Evolutionary conservation across 1,140 invertebrate genomes (phyloP), one percentile per base, ranked within the genome.

Genomic region (Apis florea): DNA sequence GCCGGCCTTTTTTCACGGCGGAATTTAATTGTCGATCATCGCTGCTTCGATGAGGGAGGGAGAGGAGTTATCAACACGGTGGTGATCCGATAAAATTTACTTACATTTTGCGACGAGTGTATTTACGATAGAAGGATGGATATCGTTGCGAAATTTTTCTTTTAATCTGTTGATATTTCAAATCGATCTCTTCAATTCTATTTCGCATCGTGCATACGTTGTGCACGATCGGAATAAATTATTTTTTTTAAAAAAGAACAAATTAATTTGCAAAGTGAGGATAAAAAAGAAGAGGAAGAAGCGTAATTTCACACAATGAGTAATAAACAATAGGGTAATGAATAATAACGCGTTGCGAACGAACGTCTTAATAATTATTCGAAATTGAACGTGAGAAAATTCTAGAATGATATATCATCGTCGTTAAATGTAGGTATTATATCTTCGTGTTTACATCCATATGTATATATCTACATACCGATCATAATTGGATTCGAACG

Each of bases 1-100:
- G 79, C 47, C 77, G 61, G 77, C 51, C 79, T 54, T 81, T 80
- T 75, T 75, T 59, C 59, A 58, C 56, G 69, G 1, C 49, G 51
- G 31, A 47, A 79, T 73, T 73, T 49, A 73, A 79, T 79, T 53
- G 59, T 40, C 77, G 58, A 72, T n/a, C 75, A 17, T 24, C 51
- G 26, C 21, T 15, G 4, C 12, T 40, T 31, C 31, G 31, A 40
- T 5, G 31, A 40, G 2, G 6, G 31, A 40, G 31, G 5, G 3
- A 40, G 15, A n/a, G 10, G n/a, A 79, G 51, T 68, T 54, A 67
- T 40, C 31, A 5, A 3, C 54, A 63, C 1, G 56, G 17, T 49
- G 67, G 53, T 68, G 53, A 82, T 69, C 51, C n/a, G 64, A 79
- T 73, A 40, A n/a, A 71, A 47, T 63, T 26, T 69, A 69, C 69